Evolutionary conservation across 2,797 vertebrate species (phyloP).

Genomic region (Melanitta fusca): DNA sequence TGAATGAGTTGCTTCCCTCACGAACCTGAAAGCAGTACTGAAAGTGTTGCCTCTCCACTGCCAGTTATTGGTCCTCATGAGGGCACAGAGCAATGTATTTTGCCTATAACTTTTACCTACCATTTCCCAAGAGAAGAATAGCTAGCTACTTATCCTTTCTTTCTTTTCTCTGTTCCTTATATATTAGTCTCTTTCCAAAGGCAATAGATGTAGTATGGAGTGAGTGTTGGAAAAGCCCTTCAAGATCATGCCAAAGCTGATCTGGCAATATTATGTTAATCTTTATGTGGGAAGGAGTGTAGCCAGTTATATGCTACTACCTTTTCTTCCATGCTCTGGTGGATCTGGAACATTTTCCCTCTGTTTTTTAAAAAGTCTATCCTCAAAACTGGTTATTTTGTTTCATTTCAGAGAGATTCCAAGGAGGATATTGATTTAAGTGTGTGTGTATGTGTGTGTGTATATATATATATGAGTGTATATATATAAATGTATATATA

Average conservation of each 20-base stretch:
- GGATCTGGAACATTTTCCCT: background rate
- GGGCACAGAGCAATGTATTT: background rate
- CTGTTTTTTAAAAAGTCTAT: background rate
- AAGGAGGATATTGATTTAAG: background rate
- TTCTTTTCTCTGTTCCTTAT: background rate
- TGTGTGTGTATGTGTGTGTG: background rate
- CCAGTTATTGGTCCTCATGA: background rate
- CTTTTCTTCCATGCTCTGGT: background rate
- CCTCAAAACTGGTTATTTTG: background rate
- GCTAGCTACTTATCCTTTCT: background rate
- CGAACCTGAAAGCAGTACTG: background rate
- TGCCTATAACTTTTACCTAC: background rate
- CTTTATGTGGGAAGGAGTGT: background rate
- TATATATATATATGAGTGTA: rapidly evolving
- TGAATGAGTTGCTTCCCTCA: background rate
- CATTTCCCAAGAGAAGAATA: background rate
- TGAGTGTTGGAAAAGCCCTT: background rate
- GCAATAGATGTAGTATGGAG: background rate
- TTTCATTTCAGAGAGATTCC: background rate
- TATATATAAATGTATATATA: too few relatives aligned
- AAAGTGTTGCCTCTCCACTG: rapidly evolving
- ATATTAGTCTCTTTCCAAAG: background rate
- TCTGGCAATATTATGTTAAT: background rate
- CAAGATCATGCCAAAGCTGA: background rate
- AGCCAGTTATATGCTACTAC: background rate